Evolutionary conservation across 2,888 invertebrate species (phyloP), one percentile per base, ranked within the genome.

Genomic region (Lamproptera curius): DNA sequence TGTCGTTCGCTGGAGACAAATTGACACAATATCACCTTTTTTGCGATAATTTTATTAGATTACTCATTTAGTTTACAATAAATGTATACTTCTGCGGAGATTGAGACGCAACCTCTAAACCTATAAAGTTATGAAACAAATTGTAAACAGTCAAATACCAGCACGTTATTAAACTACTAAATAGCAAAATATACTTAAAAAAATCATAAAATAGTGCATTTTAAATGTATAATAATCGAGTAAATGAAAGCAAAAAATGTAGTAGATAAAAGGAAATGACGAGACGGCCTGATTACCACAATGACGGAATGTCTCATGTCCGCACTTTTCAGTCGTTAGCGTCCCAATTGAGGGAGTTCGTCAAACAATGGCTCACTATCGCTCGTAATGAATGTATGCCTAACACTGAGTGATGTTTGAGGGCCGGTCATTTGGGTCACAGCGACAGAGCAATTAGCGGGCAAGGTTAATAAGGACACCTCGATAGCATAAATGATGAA

Each of bases 341-440:
- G 46, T 42, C 16, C 38, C 38, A 41, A 42, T 53, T 51, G 51
- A 48, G 52, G 43, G 51, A 46, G 48, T 51, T 58, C 39, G 34
- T 39, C 52, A 58, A 59, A 61, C 58, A 55, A 50, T 56, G 48
- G 49, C 51, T 40, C 20, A 20, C 38, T 41, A 28, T 42, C 50
- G 38, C 50, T 54, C 52, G 46, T 68, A 68, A 70, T 64, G 66
- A 67, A 57, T 65, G 66, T 69, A 53, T 67, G 55, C 59, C 52
- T 41, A 52, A 50, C 51, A 57, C 44, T 49, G 52, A 54, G 53
- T 57, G 52, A 31, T 68, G 70, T 69, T 71, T 68, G 69, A 57
- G 50, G 45, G 49, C 23, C 52, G 58, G 58, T 60, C 70, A 67
- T 70, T 71, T 57, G 54, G 71, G 70, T 61, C 58, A 47, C 49